Conservation (phyloP, 1,140 invertebrate genomes). For the Pseudachorutes palmiensis region DNA sequence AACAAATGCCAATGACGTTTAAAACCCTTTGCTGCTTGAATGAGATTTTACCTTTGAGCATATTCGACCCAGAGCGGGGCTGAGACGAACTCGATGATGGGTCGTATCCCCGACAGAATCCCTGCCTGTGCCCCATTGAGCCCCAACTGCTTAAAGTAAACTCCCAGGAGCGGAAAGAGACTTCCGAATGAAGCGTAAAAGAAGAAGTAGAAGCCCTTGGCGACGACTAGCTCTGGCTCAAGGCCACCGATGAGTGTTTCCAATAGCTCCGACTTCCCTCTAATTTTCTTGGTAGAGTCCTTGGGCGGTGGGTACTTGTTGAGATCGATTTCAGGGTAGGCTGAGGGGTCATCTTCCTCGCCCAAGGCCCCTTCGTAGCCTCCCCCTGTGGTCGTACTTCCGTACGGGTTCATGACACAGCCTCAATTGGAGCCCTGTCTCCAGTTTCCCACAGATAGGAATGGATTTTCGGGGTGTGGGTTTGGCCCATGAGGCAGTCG, state of each 20-base stretch:
- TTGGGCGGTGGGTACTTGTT: constrained; percentile 63
- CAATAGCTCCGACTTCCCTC: constrained; percentile 70
- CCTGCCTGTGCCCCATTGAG: constrained; percentile 95
- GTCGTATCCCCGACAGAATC: constrained; percentile 79
- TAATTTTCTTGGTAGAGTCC: constrained; percentile 79
- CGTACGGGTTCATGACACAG: constrained; percentile 8
- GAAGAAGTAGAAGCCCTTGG: constrained; percentile 95
- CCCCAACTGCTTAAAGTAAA: constrained; percentile 96
- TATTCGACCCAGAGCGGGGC: constrained; percentile 95
- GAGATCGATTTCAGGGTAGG: constrained; percentile 65
- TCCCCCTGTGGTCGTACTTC: background rate
- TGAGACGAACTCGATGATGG: constrained; percentile 95
- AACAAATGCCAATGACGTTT: background rate
- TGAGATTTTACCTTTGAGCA: constrained; percentile 64
- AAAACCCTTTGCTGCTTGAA: background rate
- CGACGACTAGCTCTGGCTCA: constrained; percentile 80
- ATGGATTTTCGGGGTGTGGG: constrained; percentile 10
- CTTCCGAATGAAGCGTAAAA: constrained; percentile 99
- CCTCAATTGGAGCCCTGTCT: background rate
- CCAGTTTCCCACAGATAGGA: background rate
- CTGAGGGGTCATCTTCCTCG: constrained; percentile 55
- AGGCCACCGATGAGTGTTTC: constrained; percentile 70
- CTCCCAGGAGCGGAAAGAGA: constrained; percentile 92
- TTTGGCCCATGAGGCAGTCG: no score
- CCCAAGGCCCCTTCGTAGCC: constrained; percentile 11